Evolutionary conservation across 2,888 invertebrate genomes (phyloP).

Genomic region (Tenthredo notha): DNA sequence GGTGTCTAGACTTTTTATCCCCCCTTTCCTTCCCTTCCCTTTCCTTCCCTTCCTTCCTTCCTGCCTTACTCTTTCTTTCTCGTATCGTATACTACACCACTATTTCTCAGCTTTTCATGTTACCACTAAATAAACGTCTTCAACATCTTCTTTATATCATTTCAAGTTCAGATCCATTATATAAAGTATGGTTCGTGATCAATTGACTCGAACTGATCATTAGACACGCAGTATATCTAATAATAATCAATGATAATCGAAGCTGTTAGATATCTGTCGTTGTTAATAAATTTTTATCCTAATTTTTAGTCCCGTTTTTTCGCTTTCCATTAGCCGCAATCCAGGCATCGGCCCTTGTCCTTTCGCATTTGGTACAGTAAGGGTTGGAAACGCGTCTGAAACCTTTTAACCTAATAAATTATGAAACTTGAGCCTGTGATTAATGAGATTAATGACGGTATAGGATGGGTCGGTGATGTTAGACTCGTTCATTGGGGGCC

Average conservation of each 20-base stretch:
- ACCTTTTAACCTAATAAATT: conserved; percentile 49
- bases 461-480: conserved; percentile 21
- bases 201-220: background rate
- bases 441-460: conserved; percentile 45
- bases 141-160: background rate
- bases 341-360: conserved; percentile 20
- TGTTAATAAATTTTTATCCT: background rate
- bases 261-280: background rate
- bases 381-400: conserved; percentile 31
- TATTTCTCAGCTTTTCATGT: background rate
- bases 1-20: conserved; percentile 44
- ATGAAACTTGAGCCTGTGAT: conserved; percentile 48
- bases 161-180: background rate
- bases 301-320: background rate
- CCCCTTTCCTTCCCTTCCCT: background rate
- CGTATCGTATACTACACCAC: conserved; percentile 45
- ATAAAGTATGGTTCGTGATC: background rate
- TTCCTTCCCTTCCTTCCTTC: background rate
- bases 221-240: no score
- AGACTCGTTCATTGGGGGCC: conserved; percentile 42
- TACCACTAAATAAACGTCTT: background rate
- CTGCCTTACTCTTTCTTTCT: conserved; percentile 37
- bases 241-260: background rate
- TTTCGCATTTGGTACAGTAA: conserved; percentile 4
- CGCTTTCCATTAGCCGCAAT: conserved; percentile 2